Evolutionary conservation across 2,888 invertebrate species (phyloP), one percentile per base, ranked within the genome.

Genomic region (Drosophila dives): DNA sequence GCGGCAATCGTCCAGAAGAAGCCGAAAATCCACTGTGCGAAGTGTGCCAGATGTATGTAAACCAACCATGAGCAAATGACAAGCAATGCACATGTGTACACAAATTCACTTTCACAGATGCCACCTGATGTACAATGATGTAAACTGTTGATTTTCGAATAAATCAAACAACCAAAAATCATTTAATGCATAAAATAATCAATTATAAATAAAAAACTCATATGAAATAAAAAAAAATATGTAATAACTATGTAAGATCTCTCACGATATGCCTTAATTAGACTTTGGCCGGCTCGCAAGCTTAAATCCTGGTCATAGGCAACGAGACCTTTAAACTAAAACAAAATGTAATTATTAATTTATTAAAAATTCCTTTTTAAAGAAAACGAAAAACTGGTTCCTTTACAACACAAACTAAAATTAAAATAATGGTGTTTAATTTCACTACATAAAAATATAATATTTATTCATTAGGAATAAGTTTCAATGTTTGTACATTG

Each of bases 11-110:
- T 20, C 72, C 79, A 2, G 68, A 75, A 5, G 85, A 88, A 15
- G 65, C 69, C 12, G 88, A 90, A 0, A 72, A 71, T 45, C 91
- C 91, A 0, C 32, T 90, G 32, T 91, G 91, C 55, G 91, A 91
- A 32, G 73, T 73, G 38, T 91, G 91, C 61, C 83, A 87, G 56
- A 85, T 86, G 83, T 83, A 65, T 48, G 40, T 17, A 23, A 42
- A 49, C 56, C 83, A 65, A 53, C 45, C 38, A 20, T 29, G 7
- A 17, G 20, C n/a, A 29, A 20, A 45, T 20, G 26, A 4, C 32
- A 45, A 11, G 29, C 10, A n/a, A 26, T 6, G 23, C 23, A 40
- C 26, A 20, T 33, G 36, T 15, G 2, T 29, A 42, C n/a, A 11
- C 10, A 45, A 45, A 12, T 20, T 1, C 12, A 45, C 12, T 12